Evolutionary conservation across 2,888 invertebrate genomes (phyloP).

Genomic region (Eupithecia vulgata): DNA sequence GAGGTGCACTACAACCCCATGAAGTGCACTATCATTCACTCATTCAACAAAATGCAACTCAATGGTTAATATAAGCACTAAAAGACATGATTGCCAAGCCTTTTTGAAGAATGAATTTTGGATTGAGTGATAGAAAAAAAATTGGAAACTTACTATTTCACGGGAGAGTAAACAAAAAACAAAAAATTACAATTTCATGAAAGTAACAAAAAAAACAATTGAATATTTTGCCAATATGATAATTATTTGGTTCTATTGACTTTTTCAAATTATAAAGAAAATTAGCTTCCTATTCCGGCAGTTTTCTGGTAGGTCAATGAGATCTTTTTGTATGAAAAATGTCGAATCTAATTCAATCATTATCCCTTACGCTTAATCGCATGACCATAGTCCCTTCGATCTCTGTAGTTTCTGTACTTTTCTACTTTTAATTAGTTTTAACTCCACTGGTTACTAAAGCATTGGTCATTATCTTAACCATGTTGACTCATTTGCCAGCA

Average conservation of each 20-base stretch:
- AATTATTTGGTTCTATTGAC: background rate
- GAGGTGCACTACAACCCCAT: constrained; percentile 39
- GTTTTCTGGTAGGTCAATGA: background rate
- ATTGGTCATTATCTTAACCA: background rate
- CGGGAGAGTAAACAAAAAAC: background rate
- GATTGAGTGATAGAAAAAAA: background rate
- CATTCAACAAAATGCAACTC: constrained; percentile 53
- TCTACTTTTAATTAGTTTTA: constrained; percentile 38
- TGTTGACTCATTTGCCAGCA: background rate
- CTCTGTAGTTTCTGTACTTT: constrained; percentile 41
- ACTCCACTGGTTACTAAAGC: constrained; percentile 39
- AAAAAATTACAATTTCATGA: background rate
- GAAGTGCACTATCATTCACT: constrained; percentile 54
- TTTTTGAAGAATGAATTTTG: background rate
- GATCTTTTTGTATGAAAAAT: background rate
- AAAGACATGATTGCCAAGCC: background rate
- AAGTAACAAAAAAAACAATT: background rate
- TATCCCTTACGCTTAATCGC: constrained; percentile 51
- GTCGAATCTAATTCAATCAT: background rate
- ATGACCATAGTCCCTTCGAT: constrained; percentile 48
- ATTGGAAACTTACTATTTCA: background rate
- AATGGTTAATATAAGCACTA: constrained; percentile 26
- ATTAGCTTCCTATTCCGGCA: background rate
- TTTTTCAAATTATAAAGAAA: background rate
- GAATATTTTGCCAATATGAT: background rate